Percentiles rank a stretch among this genome's conserved stretches.
phyloP scores from a whole-genome alignment of 2,113 vertebrate species.

The Phaetusa simplex region DNA sequence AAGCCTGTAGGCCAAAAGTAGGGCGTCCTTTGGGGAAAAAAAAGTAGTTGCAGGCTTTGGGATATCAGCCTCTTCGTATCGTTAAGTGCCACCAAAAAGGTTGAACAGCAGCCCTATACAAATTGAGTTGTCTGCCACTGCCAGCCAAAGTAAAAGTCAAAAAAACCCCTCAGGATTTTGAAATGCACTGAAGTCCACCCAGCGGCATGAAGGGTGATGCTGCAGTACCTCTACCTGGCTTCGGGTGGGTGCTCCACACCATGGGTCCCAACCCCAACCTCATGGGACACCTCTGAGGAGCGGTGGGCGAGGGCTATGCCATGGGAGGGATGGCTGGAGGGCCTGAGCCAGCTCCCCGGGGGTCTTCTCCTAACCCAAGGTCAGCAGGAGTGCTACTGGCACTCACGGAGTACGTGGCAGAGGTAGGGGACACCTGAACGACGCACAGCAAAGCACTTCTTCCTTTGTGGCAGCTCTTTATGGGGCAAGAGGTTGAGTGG shows the following conservation, averaged over 20 bases:
- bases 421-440: fast-evolving
- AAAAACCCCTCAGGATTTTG: fast-evolving
- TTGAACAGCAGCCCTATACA: neutral
- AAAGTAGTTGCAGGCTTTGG: neutral
- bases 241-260: neutral
- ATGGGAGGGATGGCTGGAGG: neutral
- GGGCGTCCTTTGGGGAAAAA: neutral
- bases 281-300: neutral
- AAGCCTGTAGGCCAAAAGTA: neutral
- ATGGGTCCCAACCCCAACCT: neutral
- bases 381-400: neutral
- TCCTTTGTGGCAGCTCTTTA: neutral
- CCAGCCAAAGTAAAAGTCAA: neutral
- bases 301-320: fast-evolving
- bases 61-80: fast-evolving
- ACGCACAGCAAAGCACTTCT: neutral
- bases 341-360: neutral
- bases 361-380: neutral
- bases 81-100: neutral
- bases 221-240: neutral
- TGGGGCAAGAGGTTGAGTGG: neutral
- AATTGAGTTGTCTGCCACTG: neutral
- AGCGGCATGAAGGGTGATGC: fast-evolving
- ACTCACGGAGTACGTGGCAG: neutral
- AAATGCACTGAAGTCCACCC: fast-evolving